Evolutionary conservation across 2,888 invertebrate species (phyloP).

Genomic region (Chloromyia formosa): DNA sequence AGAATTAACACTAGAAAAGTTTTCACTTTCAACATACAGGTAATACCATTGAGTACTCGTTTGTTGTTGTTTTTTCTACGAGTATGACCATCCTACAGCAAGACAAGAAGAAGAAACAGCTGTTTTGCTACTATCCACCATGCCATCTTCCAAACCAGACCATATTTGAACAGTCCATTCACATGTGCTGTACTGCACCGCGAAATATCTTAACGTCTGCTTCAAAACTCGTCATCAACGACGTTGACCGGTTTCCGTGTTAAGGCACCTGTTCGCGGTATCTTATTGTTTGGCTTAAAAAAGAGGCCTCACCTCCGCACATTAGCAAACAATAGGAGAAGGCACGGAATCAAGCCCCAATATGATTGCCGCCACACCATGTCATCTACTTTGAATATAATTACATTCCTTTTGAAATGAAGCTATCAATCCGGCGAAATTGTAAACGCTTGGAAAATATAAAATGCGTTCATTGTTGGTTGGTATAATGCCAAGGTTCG

Average conservation of each 20-base stretch:
- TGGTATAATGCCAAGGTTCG: constrained; percentile 6
- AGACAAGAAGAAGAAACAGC: not conserved
- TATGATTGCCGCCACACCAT: too few relatives aligned
- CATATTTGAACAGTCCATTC: not conserved
- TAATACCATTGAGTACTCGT: not conserved
- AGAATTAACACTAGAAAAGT: constrained; percentile 33
- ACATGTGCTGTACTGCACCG: not conserved
- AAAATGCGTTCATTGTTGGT: not conserved
- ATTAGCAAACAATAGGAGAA: constrained; percentile 8
- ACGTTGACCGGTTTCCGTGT: constrained; percentile 7
- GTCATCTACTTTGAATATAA: too few relatives aligned
- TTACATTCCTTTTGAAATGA: too few relatives aligned
- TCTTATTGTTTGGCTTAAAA: too few relatives aligned
- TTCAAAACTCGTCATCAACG: too few relatives aligned
- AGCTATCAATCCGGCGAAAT: not conserved
- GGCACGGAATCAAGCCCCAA: not conserved
- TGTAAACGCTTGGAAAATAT: not conserved
- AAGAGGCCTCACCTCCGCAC: too few relatives aligned
- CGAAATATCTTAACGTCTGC: not conserved
- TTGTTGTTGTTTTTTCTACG: not conserved
- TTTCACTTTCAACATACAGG: constrained; percentile 21
- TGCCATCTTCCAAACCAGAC: not conserved
- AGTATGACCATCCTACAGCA: not conserved
- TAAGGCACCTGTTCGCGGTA: not conserved
- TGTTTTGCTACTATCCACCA: too few relatives aligned